These are phyloP conservation scores for Ptychadena robeensis DNA, from an alignment of 2,797 vertebrate species.

Conservation along the genomic window DNA sequence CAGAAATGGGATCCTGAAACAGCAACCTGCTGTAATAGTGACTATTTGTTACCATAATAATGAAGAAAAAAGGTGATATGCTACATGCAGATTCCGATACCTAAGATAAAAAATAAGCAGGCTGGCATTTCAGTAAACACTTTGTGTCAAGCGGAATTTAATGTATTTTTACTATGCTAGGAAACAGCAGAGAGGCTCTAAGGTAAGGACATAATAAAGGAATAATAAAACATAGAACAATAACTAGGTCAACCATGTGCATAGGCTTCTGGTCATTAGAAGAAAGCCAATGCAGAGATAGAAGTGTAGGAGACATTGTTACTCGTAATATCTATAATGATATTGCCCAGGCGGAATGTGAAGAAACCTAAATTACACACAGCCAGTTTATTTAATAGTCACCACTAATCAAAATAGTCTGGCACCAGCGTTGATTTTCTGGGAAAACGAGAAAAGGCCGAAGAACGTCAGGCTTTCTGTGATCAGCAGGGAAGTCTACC, in stretches of 20 bases:
- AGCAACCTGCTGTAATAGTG: background rate
- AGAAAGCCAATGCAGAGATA: background rate
- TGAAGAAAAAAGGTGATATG: background rate
- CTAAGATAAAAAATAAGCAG: background rate
- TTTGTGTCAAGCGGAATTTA: background rate
- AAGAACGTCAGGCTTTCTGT: background rate
- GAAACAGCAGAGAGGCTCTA: background rate
- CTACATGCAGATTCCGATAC: too few relatives aligned
- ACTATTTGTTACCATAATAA: background rate
- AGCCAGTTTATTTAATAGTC: background rate
- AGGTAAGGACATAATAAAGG: background rate
- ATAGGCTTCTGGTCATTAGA: background rate
- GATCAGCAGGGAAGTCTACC: constrained; percentile 18
- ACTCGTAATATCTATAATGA: background rate
- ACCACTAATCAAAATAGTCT: background rate
- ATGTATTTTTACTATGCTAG: background rate
- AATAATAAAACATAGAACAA: background rate
- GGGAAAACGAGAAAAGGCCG: background rate
- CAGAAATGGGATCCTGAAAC: background rate
- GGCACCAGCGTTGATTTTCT: background rate
- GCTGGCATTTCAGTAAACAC: background rate
- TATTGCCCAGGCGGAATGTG: background rate
- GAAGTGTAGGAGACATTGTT: background rate
- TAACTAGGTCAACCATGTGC: background rate
- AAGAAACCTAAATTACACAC: background rate